Evolutionary conservation across 2,888 invertebrate genomes (phyloP).

Genomic region (Scaptodrosophila latifasciaeformis): DNA sequence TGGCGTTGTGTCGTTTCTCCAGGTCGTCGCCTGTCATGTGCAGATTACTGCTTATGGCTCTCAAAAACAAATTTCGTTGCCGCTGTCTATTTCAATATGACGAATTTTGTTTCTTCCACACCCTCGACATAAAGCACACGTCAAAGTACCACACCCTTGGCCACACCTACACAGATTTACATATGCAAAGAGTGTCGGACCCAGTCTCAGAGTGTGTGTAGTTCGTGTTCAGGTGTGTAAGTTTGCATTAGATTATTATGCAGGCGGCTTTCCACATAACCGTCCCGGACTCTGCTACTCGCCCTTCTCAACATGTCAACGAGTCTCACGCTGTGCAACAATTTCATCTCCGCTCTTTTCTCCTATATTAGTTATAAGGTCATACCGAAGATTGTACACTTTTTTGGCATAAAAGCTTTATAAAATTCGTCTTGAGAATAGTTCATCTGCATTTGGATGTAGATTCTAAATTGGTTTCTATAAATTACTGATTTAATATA

Average conservation of each 20-base stretch:
- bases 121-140: constrained; percentile 11
- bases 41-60: constrained; percentile 15
- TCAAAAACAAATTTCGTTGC: constrained; percentile 29
- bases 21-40: constrained; percentile 23
- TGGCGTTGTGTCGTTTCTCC: too few species aligned
- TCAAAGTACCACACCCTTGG: constrained; percentile 10
- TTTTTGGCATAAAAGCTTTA: too few species aligned
- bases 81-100: constrained; percentile 39
- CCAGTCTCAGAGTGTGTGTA: not conserved
- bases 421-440: too few species aligned
- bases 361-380: too few species aligned
- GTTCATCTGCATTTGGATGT: too few species aligned
- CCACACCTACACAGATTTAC: constrained; percentile 4
- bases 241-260: constrained; percentile 41
- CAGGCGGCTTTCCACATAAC: constrained; percentile 24
- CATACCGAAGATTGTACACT: too few species aligned
- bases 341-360: constrained; percentile 20
- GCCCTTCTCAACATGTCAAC: constrained; percentile 3
- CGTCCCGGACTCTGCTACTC: not conserved
- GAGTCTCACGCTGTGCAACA: constrained; percentile 40
- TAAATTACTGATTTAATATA: too few species aligned
- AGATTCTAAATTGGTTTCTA: too few species aligned
- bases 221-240: constrained; percentile 13
- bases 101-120: constrained; percentile 9
- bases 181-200: constrained; percentile 1